phyloP scores from a whole-genome alignment of 2,113 vertebrate species.

The Lepus europaeus region DNA sequence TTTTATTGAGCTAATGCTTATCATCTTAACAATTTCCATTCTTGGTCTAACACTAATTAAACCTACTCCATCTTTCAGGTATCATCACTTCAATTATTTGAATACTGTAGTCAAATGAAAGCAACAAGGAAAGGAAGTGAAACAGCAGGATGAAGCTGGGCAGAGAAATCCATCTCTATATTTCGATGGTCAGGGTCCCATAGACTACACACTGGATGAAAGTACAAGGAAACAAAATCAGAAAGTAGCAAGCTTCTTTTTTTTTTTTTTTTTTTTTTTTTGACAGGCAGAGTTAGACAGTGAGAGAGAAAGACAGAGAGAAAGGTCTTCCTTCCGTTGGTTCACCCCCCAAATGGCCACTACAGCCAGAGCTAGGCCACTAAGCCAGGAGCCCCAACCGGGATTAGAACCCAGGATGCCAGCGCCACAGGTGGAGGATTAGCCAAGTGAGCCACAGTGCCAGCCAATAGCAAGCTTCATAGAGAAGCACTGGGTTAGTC shows the following conservation, averaged over 20 bases:
- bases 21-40: not conserved
- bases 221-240: not conserved
- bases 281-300: too few relatives aligned
- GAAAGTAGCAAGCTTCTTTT: not conserved
- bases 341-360: too few relatives aligned
- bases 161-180: not conserved
- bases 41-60: not conserved
- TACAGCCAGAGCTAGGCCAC: too few relatives aligned
- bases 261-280: too few relatives aligned
- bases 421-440: too few relatives aligned
- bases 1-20: not conserved
- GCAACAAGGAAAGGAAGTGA: not conserved
- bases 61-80: not conserved
- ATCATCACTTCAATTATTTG: not conserved
- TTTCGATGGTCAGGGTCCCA: not conserved
- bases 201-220: not conserved
- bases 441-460: too few relatives aligned
- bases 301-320: too few relatives aligned
- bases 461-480: not conserved
- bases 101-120: not conserved
- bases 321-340: too few relatives aligned
- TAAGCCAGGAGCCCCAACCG: too few relatives aligned
- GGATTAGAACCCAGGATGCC: too few relatives aligned
- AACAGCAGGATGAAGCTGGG: not conserved
- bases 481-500: not conserved